Percentiles rank a stretch among this genome's conserved stretches.
phyloP scores from a whole-genome alignment of 1,140 invertebrate genomes.

The Propsilocerus akamusi region DNA sequence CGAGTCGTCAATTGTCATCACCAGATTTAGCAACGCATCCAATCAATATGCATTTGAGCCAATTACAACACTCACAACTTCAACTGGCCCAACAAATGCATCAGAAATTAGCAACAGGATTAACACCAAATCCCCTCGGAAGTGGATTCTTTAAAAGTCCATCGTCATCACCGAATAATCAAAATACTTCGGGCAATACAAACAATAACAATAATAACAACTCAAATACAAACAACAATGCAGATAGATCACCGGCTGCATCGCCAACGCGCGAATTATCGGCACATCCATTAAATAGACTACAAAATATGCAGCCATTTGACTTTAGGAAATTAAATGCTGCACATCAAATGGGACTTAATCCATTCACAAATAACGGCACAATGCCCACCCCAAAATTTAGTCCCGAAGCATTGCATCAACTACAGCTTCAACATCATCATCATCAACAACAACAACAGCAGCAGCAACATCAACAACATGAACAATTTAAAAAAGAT shows the following conservation, averaged over 20 bases:
- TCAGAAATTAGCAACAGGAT: slow-evolving; percentile 24
- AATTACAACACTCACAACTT: slow-evolving; percentile 33
- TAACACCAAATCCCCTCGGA: slow-evolving; percentile 25
- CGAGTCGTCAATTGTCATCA: slow-evolving; percentile 40
- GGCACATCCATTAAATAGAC: slow-evolving; percentile 61
- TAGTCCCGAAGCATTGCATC: slow-evolving; percentile 16
- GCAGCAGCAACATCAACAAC: slow-evolving; percentile 6
- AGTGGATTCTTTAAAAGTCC: slow-evolving; percentile 26
- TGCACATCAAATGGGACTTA: slow-evolving; percentile 22
- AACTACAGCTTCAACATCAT: slow-evolving; percentile 14
- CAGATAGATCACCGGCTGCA: slow-evolving; percentile 13
- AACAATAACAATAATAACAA: slow-evolving; percentile 14
- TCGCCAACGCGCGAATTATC: slow-evolving; percentile 30
- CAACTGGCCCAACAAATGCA: slow-evolving; percentile 31
- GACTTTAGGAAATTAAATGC: slow-evolving; percentile 65
- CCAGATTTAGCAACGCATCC: slow-evolving; percentile 18
- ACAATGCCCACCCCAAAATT: slow-evolving; percentile 13
- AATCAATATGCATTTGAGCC: slow-evolving; percentile 18
- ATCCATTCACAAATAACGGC: slow-evolving; percentile 15
- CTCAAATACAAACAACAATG: slow-evolving; percentile 18
- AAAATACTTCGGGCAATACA: slow-evolving; percentile 25
- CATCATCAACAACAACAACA: slow-evolving; percentile 12
- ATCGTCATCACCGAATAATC: slow-evolving; percentile 21
- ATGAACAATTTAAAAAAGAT: slow-evolving; percentile 14
- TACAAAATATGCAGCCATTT: slow-evolving; percentile 90